These are phyloP conservation scores for Decapterus maruadsi DNA, from an alignment of 2,797 vertebrate genomes.

Conservation along the genomic window DNA sequence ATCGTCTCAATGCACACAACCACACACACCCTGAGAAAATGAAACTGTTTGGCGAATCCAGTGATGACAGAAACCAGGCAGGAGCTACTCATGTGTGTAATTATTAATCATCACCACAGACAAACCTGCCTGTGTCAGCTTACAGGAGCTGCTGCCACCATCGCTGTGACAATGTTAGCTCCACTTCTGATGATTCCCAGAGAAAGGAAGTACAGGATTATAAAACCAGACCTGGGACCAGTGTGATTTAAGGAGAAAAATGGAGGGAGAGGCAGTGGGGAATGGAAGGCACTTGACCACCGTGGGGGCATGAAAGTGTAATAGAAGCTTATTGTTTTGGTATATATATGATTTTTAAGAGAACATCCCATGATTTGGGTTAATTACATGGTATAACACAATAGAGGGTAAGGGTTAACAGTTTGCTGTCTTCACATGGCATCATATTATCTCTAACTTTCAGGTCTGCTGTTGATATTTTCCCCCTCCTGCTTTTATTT, in stretches of 20 bases:
- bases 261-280: too few species aligned
- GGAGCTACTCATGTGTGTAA: conserved; percentile 52
- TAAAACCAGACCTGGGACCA: neutral
- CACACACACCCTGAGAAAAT: conserved; percentile 15
- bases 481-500: too few species aligned
- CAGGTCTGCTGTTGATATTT: neutral
- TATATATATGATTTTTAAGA: too few species aligned
- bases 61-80: conserved; percentile 38
- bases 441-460: neutral
- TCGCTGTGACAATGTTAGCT: neutral
- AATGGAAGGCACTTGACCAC: neutral
- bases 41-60: conserved; percentile 21
- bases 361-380: too few species aligned
- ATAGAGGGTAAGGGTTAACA: too few species aligned
- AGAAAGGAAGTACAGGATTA: neutral
- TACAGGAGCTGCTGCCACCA: neutral
- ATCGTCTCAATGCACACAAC: neutral
- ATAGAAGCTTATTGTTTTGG: too few species aligned
- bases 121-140: conserved; percentile 26
- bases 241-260: too few species aligned
- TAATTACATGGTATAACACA: too few species aligned
- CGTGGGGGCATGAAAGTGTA: neutral
- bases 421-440: too few species aligned
- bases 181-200: neutral
- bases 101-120: conserved; percentile 58